phyloP scores from a whole-genome alignment of 2,113 vertebrate genomes.

The Catharus minimus region DNA sequence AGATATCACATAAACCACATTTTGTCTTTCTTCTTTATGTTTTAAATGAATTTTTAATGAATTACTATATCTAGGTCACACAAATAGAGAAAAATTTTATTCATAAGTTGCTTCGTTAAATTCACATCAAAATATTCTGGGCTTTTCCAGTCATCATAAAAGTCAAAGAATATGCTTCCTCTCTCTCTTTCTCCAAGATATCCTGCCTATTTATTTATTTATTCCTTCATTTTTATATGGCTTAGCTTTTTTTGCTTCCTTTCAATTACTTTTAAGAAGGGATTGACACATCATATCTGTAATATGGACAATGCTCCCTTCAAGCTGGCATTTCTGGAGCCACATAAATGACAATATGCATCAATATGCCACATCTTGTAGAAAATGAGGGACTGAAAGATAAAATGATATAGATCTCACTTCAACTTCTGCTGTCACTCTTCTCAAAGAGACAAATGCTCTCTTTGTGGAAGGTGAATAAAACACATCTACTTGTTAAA shows the following conservation, averaged over 20 bases:
- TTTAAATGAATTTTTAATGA: neutral
- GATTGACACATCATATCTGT: neutral
- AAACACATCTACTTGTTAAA: neutral
- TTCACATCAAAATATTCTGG: neutral
- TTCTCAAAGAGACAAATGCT: neutral
- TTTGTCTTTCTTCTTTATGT: neutral
- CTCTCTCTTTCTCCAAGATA: neutral
- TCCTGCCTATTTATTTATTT: neutral
- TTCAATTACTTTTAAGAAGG: neutral
- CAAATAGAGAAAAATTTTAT: neutral
- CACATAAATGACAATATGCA: neutral
- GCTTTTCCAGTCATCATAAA: neutral
- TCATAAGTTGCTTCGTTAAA: neutral
- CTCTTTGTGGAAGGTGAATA: neutral
- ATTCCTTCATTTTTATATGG: neutral
- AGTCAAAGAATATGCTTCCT: neutral
- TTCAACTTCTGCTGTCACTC: neutral
- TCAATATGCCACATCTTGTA: neutral
- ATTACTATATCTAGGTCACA: neutral
- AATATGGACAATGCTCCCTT: neutral
- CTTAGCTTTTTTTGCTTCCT: neutral
- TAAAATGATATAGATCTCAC: neutral
- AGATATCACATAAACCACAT: neutral
- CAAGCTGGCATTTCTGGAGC: neutral
- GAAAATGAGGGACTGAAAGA: neutral